Base-by-base conservation (phyloP, 2,797 vertebrate genomes). In the Platyrinchus mystaceus region DNA sequence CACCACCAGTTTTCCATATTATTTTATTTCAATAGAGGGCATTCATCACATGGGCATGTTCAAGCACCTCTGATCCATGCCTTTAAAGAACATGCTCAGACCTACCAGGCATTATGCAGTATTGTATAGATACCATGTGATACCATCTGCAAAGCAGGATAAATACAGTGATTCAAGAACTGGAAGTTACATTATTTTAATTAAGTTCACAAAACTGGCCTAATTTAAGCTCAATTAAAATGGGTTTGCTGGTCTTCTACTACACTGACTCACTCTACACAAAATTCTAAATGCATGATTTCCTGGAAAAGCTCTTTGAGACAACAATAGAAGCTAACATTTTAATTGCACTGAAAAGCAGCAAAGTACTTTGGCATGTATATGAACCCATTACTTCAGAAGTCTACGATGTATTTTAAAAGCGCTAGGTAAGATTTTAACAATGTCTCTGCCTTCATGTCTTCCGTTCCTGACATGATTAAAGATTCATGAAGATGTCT, bases 271-370 rank as follows among this genome's bases (percentile, higher is more conserved):
- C 81, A 91, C 26, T 67, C 30, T 39, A 55, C 34, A 77, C 47
- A 74, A 87, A 82, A 94, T 52, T 74, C 56, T 52, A 64, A 79
- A 84, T 16, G 66, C 27, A 16, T 12, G 15, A 70, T 87, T 85
- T 93, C 71, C 91, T 73, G 70, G 60, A 83, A 84, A 74, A 87
- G 71, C 19, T 76, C 59, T 87, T 55, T 74, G 60, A 89, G 44
- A 79, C 60, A 93, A 93, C 76, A 96, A 68, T 37, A 82, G 70
- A 8, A 92, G 75, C 64, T 91, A 89, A 70, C 58, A 47, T 71
- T 91, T 71, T 94, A 87, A 94, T 83, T 91, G 73, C 50, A 75
- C 58, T 87, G 84, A 92, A 91, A 91, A 92, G 68, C 46, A 86
- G 60, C 39, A 46, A 74, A 53, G 85, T 83, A 84, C 62, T 86